Evolutionary conservation across 2,888 invertebrate genomes (phyloP).

Genomic region (Ypsolopha scabrella): DNA sequence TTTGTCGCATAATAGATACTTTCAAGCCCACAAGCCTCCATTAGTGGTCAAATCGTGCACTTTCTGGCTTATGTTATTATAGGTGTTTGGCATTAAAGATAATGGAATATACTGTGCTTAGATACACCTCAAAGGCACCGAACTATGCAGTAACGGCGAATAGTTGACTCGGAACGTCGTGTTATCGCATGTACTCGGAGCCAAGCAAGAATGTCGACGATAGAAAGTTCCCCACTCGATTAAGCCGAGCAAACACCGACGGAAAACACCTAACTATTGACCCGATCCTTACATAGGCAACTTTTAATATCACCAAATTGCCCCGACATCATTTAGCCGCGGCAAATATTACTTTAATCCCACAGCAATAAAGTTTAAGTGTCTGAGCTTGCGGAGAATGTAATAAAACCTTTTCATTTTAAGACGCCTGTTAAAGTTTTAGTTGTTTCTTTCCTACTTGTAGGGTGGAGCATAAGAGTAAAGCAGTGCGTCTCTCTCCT

Average conservation of each 20-base stretch:
- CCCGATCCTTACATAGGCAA: conserved; percentile 54
- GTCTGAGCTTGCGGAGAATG: conserved; percentile 66
- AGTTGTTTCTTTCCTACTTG: conserved; percentile 61
- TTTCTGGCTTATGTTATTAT: neutral
- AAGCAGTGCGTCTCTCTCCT: conserved; percentile 38
- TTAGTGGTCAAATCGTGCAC: neutral
- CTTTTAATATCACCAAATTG: conserved; percentile 66
- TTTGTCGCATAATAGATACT: too few relatives aligned
- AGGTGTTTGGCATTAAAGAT: neutral
- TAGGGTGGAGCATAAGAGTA: conserved; percentile 34
- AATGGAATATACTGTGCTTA: neutral
- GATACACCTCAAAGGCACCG: conserved; percentile 12
- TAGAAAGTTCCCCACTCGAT: conserved; percentile 41
- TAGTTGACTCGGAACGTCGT: conserved; percentile 50
- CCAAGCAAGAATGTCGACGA: conserved; percentile 47
- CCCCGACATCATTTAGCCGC: conserved; percentile 64
- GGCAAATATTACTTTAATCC: conserved; percentile 70
- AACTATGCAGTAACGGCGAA: conserved; percentile 41
- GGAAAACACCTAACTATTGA: conserved; percentile 55
- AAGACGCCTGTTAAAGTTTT: conserved; percentile 43
- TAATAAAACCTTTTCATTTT: conserved; percentile 66
- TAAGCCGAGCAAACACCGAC: conserved; percentile 49
- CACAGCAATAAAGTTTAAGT: conserved; percentile 68
- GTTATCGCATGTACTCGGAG: conserved; percentile 45
- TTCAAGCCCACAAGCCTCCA: neutral